Conservation (phyloP, 2,888 invertebrate species). For the Sarcophaga variegata region DNA sequence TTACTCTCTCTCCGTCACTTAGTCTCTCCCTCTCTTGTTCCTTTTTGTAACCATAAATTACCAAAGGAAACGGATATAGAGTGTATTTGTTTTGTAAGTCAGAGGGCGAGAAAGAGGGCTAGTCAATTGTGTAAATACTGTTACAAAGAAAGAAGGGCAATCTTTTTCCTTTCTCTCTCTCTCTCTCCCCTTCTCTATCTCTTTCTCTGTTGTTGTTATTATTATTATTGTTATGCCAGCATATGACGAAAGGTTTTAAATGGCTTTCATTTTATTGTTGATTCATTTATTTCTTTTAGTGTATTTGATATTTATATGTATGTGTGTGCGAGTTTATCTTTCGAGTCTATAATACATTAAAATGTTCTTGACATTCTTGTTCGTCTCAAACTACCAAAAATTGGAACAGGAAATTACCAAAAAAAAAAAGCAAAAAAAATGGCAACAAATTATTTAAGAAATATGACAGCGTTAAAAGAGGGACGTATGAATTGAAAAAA, state of each 20-base stretch:
- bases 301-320: not conserved
- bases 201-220: too few species aligned
- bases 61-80: constrained; percentile 31
- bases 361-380: constrained; percentile 50
- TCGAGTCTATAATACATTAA: not conserved
- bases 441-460: constrained; percentile 43
- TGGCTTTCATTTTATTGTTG: not conserved
- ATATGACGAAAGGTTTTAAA: not conserved
- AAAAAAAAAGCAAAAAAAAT: constrained; percentile 38
- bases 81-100: constrained; percentile 3
- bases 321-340: too few species aligned
- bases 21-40: not conserved
- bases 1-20: not conserved
- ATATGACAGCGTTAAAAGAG: not conserved
- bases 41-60: not conserved
- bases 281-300: not conserved
- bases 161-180: too few species aligned
- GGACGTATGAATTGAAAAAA: not conserved
- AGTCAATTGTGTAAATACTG: too few species aligned
- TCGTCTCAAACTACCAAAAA: constrained; percentile 17
- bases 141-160: too few species aligned
- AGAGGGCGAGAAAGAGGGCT: too few species aligned
- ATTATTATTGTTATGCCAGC: too few species aligned
- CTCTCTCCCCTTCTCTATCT: too few species aligned
- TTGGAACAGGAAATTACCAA: constrained; percentile 52